A percentile compares a stretch with the other conserved stretches of the same genome.
Conservation (phyloP, 2,113 vertebrate genomes). For the Tapirus terrestris region DNA sequence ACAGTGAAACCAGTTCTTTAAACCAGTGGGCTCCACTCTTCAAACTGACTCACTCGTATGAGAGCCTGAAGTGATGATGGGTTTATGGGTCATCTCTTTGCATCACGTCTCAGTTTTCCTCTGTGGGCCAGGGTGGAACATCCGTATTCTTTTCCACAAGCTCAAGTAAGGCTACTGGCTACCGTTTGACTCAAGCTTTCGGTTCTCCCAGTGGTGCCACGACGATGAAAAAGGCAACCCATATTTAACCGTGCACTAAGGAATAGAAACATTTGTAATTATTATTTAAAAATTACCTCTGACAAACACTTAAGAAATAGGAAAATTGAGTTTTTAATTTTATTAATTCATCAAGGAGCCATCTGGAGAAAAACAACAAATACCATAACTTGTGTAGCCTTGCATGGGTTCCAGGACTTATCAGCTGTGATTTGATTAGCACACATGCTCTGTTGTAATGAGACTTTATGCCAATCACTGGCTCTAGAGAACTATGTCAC, state of each 20-base stretch:
- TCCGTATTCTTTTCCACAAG: background rate
- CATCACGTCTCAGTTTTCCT: background rate
- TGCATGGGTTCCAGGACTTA: background rate
- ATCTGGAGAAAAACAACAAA: background rate
- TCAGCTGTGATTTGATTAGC: background rate
- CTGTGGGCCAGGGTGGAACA: background rate
- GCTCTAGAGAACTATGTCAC: background rate
- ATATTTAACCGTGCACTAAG: background rate
- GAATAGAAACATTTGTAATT: background rate
- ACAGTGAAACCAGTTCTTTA: background rate
- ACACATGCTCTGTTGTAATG: background rate
- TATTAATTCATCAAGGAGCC: background rate
- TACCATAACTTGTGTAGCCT: background rate
- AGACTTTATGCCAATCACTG: background rate
- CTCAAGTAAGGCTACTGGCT: background rate
- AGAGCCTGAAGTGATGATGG: background rate
- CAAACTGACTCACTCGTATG: background rate
- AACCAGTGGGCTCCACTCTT: background rate
- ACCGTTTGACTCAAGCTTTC: background rate
- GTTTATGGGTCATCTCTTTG: background rate
- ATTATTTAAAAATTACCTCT: background rate
- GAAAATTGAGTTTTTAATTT: background rate
- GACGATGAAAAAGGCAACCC: background rate
- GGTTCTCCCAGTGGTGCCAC: background rate
- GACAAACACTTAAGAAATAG: background rate